These are phyloP conservation scores for Mythimna impura DNA, from an alignment of 2,888 invertebrate species.

Conservation along the genomic window DNA sequence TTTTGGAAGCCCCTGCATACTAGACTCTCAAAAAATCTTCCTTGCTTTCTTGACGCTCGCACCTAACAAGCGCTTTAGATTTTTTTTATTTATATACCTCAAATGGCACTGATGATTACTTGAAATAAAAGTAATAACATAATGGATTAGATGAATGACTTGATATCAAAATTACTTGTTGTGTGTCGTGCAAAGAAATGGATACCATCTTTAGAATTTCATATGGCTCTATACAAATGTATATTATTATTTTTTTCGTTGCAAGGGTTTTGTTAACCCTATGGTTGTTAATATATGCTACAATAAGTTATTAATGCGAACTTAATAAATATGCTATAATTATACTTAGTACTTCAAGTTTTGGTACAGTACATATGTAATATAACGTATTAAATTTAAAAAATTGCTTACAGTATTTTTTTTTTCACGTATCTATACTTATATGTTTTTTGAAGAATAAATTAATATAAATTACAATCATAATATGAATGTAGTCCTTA, in stretches of 20 bases:
- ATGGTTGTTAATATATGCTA: background rate
- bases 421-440: constrained; percentile 8
- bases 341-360: constrained; percentile 5
- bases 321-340: constrained; percentile 1
- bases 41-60: constrained; percentile 6
- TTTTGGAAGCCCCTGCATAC: constrained; percentile 19
- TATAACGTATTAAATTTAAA: constrained; percentile 6
- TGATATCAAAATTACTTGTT: constrained; percentile 6
- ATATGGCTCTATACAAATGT: background rate
- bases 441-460: background rate
- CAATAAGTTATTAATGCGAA: background rate
- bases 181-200: too few species aligned
- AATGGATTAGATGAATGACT: background rate
- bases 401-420: background rate
- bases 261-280: background rate
- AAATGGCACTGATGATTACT: background rate
- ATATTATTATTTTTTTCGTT: background rate
- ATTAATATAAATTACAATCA: background rate
- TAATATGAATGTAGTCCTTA: background rate
- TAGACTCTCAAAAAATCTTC: constrained; percentile 13
- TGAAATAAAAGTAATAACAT: background rate
- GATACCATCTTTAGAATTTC: background rate
- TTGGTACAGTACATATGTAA: constrained; percentile 7
- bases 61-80: too few species aligned
- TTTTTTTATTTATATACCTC: background rate